Evolutionary conservation across 2,797 vertebrate species (phyloP), one percentile per base, ranked within the genome.

Genomic region (Xenentodon cancila): DNA sequence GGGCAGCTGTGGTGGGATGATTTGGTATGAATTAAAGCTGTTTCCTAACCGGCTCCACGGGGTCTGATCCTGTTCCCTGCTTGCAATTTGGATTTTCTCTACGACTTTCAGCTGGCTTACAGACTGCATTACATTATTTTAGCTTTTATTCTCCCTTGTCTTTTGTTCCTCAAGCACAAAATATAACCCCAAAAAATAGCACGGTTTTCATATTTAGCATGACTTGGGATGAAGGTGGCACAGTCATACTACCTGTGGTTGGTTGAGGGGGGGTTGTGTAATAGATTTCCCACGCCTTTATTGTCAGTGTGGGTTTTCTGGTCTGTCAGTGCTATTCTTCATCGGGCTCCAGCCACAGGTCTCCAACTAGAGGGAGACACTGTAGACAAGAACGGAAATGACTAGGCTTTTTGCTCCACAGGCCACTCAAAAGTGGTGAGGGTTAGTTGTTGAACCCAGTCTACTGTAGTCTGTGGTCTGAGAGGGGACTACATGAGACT

Each of bases 1-100:
- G 77, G 87, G 88, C 86, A 89, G 88, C 87, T 90, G 88, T 75
- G 87, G 84, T 72, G 81, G 88, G 77, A 82, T 75, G 88, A 89
- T 86, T 89, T 85, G 77, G 73, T 87, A 89, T 85, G 89, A 89
- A 90, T 90, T 85, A 88, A 81, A 87, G 77, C 79, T 80, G 79
- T 89, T 91, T 88, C 88, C 83, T 81, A 85, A 85, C 82, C 79
- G 88, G 86, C 89, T 91, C 89, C 83, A 78, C 55, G 32, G 71
- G 90, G 88, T 90, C 91, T 91, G 88, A 89, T 83, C 84, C 84
- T 54, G 62, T 65, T 65, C 79, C 50, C 64, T 58, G 48, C 69
- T 51, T 59, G 78, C 71, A 75, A 81, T 63, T 53, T 76, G 75
- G 74, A 79, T 68, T 81, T 66, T 55, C 73, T 60, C 60, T 50